Evolutionary conservation across 2,797 vertebrate genomes (phyloP).

Genomic region (Rhincodon typus): DNA sequence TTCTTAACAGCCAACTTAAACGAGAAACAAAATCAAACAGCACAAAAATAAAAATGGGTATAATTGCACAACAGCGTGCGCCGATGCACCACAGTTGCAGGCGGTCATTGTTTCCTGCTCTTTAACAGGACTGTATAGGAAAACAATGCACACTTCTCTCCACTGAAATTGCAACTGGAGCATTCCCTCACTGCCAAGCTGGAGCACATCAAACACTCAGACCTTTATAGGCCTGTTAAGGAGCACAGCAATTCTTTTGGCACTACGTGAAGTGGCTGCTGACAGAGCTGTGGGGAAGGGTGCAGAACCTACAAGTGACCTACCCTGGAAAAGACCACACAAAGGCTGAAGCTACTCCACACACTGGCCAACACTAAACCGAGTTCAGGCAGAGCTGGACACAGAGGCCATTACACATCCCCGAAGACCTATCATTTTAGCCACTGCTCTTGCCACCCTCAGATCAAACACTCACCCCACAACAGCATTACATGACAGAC

Average conservation of each 20-base stretch:
- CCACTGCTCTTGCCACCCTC: background rate
- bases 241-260: background rate
- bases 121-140: background rate
- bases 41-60: background rate
- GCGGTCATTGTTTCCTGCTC: background rate
- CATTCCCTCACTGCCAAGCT: background rate
- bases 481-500: background rate
- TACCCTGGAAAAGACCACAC: background rate
- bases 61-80: background rate
- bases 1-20: background rate
- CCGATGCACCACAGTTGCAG: background rate
- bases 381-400: background rate
- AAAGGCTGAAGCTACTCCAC: background rate
- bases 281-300: background rate
- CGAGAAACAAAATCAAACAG: background rate
- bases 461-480: background rate
- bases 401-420: background rate
- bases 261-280: background rate
- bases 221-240: background rate
- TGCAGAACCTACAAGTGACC: too few species aligned
- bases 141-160: background rate
- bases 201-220: background rate
- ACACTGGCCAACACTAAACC: background rate
- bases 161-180: background rate
- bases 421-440: background rate